Evolutionary conservation across 1,140 invertebrate species (phyloP), one percentile per base, ranked within the genome.

Genomic region (Cepaea nemoralis): DNA sequence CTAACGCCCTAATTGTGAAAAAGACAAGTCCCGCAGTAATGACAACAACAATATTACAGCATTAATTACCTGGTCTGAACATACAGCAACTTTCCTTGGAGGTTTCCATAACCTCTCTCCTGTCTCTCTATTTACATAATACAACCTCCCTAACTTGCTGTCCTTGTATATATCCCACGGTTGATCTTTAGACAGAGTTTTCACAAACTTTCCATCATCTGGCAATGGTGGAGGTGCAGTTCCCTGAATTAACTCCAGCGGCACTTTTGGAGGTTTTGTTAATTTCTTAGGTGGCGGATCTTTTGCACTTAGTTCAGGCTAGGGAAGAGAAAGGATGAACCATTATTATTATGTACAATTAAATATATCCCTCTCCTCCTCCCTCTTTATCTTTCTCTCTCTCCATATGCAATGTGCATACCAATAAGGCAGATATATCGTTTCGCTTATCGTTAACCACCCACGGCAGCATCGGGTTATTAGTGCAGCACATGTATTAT

Each of bases 121-220:
- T 1, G 87, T 87, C 42, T 86, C 87, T 40, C 75, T 77, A 69
- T 87, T 86, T 33, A 85, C 77, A 69, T 85, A 88, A 67, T 83
- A 88, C 1, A 70, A 55, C 66, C 87, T 77, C 31, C 83, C 83
- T 33, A 74, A 77, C 19, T 77, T 79, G 14, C 78, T 80, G 33
- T 88, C 86, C 19, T 83, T 81, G 59, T 85, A 88, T 19, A 85
- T 82, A 67, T 88, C 83, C 87, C 87, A 88, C 10, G 85, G 84
- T 27, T 83, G 70, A 14, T 83, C 80, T 50, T 86, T 74, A 22
- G 83, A 79, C 71, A 85, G 83, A 3, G 81, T 40, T 48, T 75
- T 82, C 5, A 82, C 81, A 82, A 78, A 85, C 24, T 75, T 81
- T 24, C 83, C 86, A n/a, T 84, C 75, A 55, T 78, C 76, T 40